phyloP scores from a whole-genome alignment of 2,888 invertebrate species.

The Chydorus sphaericus region DNA sequence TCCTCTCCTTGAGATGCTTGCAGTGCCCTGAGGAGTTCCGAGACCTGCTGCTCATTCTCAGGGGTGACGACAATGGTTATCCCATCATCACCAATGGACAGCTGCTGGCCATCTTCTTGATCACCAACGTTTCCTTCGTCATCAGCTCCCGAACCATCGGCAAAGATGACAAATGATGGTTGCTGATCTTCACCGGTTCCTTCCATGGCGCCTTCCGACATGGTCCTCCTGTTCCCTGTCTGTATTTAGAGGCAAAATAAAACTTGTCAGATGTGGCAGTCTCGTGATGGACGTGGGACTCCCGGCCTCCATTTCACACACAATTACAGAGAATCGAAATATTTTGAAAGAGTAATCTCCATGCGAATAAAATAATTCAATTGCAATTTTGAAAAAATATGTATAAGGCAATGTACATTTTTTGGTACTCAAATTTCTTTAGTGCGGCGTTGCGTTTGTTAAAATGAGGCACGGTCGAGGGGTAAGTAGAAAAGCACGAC shows the following conservation, averaged over 20 bases:
- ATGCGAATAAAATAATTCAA: background rate
- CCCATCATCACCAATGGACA: slow-evolving; percentile 9
- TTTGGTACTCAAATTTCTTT: too few species aligned
- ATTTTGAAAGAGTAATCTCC: background rate
- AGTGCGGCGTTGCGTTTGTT: slow-evolving; percentile 2
- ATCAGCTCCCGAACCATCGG: background rate
- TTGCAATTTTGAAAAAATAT: background rate
- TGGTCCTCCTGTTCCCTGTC: background rate
- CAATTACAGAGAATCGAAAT: background rate
- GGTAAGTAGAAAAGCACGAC: background rate
- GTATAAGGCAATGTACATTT: too few species aligned
- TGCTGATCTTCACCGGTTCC: background rate
- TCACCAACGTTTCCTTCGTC: background rate
- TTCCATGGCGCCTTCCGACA: background rate
- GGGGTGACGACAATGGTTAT: slow-evolving; percentile 13
- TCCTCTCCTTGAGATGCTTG: slow-evolving; percentile 4
- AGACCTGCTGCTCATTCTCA: slow-evolving; percentile 14
- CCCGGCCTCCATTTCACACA: background rate
- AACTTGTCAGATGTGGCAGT: background rate
- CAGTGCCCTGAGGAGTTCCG: slow-evolving; percentile 11
- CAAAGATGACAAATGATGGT: slow-evolving; percentile 4
- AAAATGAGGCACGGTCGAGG: background rate
- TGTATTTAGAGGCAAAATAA: background rate
- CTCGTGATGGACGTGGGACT: background rate
- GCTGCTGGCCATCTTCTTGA: background rate